Percentiles rank a stretch among this genome's conserved stretches.
Conservation (phyloP, 92 coral and sea anemone species). For the Galaxea fascicularis region DNA sequence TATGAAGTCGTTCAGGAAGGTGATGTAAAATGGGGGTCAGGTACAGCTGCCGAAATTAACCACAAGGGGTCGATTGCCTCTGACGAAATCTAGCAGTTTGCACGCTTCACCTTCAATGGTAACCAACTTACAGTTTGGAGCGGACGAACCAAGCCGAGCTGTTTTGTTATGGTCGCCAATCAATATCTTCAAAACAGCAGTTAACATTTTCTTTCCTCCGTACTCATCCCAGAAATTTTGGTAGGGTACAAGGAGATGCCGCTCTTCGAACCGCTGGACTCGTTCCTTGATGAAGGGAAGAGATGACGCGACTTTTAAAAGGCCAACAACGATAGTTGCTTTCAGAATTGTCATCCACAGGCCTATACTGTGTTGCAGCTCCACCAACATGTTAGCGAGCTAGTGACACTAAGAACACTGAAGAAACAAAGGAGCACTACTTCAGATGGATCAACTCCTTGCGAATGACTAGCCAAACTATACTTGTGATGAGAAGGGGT, state of each 20-base stretch:
- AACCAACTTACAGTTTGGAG: slow-evolving; percentile 67
- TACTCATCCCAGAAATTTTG: not conserved
- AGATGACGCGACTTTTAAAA: slow-evolving; percentile 17
- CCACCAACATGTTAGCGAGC: slow-evolving; percentile 6
- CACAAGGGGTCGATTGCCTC: slow-evolving; percentile 70
- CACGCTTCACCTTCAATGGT: slow-evolving; percentile 47
- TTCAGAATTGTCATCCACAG: not conserved
- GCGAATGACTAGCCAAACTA: slow-evolving; percentile 18
- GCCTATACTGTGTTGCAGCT: not conserved
- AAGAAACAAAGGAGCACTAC: not conserved
- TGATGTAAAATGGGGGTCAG: slow-evolving; percentile 74
- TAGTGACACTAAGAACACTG: not conserved
- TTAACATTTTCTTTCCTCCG: not conserved
- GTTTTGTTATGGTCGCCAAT: slow-evolving; percentile 1
- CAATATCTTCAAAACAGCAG: not conserved
- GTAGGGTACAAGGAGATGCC: not conserved
- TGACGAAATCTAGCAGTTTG: slow-evolving; percentile 55
- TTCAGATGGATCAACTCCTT: not conserved
- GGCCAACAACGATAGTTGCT: not conserved
- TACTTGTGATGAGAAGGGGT: not conserved
- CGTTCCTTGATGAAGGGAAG: not conserved
- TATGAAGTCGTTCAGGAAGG: slow-evolving; percentile 64
- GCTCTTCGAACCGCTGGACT: not conserved
- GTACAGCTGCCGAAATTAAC: slow-evolving; percentile 78
- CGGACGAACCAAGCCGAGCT: slow-evolving; percentile 52